phyloP scores from a whole-genome alignment of 1,140 invertebrate species.

The Muscidifurax raptorellus region DNA sequence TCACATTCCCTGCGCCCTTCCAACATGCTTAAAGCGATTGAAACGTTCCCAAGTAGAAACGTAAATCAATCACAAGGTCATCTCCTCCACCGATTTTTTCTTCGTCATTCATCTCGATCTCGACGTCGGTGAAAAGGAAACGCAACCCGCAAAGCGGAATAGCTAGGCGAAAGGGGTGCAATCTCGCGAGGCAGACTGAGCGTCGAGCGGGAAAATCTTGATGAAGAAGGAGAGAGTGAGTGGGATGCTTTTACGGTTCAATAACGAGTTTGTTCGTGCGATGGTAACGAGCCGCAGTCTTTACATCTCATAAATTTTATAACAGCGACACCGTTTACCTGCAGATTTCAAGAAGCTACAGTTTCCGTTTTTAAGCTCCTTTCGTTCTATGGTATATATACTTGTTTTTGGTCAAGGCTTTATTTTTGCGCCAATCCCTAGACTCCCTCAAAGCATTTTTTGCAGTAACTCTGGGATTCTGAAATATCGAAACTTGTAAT shows the following conservation, averaged over 20 bases:
- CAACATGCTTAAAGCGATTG: neutral
- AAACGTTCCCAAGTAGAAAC: neutral
- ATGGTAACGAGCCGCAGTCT: constrained; percentile 25
- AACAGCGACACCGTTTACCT: neutral
- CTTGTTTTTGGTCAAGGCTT: neutral
- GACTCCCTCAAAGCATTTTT: neutral
- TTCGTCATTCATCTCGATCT: neutral
- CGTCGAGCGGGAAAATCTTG: neutral
- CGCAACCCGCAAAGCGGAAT: neutral
- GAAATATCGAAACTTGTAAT: neutral
- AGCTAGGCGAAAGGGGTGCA: neutral
- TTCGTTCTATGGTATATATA: neutral
- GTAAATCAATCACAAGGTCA: constrained; percentile 3
- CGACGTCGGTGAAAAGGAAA: neutral
- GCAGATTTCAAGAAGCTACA: neutral
- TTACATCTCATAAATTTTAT: constrained; percentile 44
- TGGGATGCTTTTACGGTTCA: neutral
- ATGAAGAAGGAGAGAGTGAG: neutral
- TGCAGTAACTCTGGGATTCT: neutral
- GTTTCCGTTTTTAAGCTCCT: neutral
- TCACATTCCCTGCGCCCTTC: no score
- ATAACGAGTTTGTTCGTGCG: constrained; percentile 10
- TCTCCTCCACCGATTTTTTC: neutral
- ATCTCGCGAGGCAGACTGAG: neutral
- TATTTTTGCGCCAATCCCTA: neutral